phyloP scores from a whole-genome alignment of 2,888 invertebrate species.

The Lepidonotus clava region DNA sequence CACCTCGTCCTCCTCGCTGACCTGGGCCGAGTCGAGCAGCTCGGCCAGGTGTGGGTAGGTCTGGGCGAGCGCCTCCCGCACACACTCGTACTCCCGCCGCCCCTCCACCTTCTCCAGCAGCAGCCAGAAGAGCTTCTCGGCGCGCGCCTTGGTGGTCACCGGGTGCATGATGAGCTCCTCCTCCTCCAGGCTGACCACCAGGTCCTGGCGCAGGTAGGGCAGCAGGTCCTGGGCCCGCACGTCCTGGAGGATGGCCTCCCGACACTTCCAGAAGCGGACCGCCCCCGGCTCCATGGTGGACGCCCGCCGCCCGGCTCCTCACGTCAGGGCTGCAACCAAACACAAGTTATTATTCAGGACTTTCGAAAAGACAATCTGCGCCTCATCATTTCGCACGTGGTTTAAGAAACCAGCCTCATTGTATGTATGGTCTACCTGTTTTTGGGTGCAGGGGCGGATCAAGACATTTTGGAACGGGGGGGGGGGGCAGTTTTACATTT shows the following conservation, averaged over 20 bases:
- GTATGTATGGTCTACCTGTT: no score
- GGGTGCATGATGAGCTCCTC: constrained; percentile 35
- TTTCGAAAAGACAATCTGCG: no score
- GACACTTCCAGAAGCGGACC: constrained; percentile 34
- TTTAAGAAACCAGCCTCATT: no score
- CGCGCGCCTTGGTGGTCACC: constrained; percentile 30
- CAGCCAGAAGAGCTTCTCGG: constrained; percentile 40
- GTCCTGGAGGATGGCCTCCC: constrained; percentile 1
- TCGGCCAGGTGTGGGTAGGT: constrained; percentile 47
- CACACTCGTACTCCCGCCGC: background rate
- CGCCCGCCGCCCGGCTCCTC: background rate
- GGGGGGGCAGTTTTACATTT: no score
- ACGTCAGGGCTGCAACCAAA: no score
- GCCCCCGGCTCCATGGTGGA: background rate
- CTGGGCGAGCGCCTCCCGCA: background rate
- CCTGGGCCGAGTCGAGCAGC: background rate
- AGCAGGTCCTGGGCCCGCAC: constrained; percentile 43
- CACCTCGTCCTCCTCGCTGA: constrained; percentile 18
- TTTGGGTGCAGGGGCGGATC: no score
- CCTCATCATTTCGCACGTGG: no score
- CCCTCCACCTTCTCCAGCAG: constrained; percentile 37
- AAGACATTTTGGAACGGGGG: no score
- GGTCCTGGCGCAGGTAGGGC: constrained; percentile 13
- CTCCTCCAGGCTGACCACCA: constrained; percentile 16
- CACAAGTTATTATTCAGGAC: no score